Conservation (phyloP, 2,797 vertebrate species). For the Micropoecilia bifurca region DNA sequence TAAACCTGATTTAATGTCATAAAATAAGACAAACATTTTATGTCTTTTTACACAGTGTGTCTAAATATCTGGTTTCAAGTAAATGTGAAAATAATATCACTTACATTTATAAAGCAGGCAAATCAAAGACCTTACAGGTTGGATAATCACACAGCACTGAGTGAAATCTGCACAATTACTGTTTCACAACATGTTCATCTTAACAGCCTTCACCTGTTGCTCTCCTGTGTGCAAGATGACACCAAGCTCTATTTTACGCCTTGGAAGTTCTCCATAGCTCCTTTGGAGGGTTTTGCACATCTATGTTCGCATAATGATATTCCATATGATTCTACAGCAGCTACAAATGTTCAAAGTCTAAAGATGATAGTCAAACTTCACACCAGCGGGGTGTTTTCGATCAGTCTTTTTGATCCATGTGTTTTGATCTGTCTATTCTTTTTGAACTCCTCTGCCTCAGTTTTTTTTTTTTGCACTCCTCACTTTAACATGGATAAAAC, state of each 20-base stretch:
- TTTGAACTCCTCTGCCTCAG: conserved; percentile 73
- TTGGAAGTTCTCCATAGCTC: conserved; percentile 21
- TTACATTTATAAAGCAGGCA: too few species aligned
- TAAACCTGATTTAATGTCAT: neutral
- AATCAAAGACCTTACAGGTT: neutral
- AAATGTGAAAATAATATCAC: neutral
- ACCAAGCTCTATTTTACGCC: conserved; percentile 26
- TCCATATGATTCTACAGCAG: conserved; percentile 80
- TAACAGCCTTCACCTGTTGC: conserved; percentile 17
- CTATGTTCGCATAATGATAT: conserved; percentile 47
- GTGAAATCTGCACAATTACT: conserved; percentile 25
- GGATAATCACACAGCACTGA: neutral
- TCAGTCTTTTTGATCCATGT: conserved; percentile 64
- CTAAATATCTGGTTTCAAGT: neutral
- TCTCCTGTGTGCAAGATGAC: conserved; percentile 12
- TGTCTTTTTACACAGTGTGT: neutral
- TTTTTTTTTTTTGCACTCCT: conserved; percentile 60
- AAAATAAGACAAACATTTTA: neutral
- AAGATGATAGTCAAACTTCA: conserved; percentile 63
- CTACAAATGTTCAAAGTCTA: conserved; percentile 66
- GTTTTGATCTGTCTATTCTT: conserved; percentile 76
- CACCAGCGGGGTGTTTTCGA: conserved; percentile 60
- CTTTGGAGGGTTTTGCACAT: conserved; percentile 42
- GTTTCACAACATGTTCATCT: conserved; percentile 18
- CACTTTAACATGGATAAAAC: conserved; percentile 74